phyloP scores from a whole-genome alignment of 92 coral and sea anemone species.

The Siderastrea radians region DNA sequence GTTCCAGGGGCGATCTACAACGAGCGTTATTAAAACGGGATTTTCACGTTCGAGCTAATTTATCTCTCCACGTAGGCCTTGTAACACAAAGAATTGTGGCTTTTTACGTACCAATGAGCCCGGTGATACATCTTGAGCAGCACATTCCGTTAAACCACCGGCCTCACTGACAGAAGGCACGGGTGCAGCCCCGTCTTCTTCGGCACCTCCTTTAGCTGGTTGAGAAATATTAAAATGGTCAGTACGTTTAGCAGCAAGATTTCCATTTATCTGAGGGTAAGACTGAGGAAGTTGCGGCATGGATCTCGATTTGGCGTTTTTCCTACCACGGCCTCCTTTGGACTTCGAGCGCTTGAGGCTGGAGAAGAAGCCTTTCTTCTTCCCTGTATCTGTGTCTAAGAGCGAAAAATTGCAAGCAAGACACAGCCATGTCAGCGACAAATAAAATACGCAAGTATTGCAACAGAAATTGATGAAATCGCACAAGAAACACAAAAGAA shows the following conservation, averaged over 20 bases:
- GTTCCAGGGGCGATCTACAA: background rate
- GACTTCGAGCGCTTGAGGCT: constrained; percentile 87
- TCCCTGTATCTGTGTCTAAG: constrained; percentile 76
- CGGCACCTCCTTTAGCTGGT: constrained; percentile 89
- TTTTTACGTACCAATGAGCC: constrained; percentile 91
- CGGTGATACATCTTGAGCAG: constrained; percentile 93
- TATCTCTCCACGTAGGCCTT: background rate
- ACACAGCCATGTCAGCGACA: constrained; percentile 29
- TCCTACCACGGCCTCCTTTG: constrained; percentile 98
- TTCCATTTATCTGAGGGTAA: constrained; percentile 70
- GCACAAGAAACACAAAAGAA: constrained; percentile 16
- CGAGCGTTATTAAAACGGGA: background rate
- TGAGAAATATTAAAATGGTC: constrained; percentile 89
- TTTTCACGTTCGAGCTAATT: constrained; percentile 4
- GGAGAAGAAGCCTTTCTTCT: constrained; percentile 91
- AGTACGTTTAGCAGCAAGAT: constrained; percentile 70
- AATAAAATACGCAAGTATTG: background rate
- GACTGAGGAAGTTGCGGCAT: constrained; percentile 92
- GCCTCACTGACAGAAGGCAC: constrained; percentile 78
- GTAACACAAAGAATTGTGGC: background rate
- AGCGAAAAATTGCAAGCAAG: constrained; percentile 67
- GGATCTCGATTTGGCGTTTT: constrained; percentile 83
- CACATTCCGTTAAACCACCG: constrained; percentile 79
- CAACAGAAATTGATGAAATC: background rate
- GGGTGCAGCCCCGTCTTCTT: constrained; percentile 82